Conservation (phyloP, 2,113 vertebrate genomes). For the Cettia cetti region DNA sequence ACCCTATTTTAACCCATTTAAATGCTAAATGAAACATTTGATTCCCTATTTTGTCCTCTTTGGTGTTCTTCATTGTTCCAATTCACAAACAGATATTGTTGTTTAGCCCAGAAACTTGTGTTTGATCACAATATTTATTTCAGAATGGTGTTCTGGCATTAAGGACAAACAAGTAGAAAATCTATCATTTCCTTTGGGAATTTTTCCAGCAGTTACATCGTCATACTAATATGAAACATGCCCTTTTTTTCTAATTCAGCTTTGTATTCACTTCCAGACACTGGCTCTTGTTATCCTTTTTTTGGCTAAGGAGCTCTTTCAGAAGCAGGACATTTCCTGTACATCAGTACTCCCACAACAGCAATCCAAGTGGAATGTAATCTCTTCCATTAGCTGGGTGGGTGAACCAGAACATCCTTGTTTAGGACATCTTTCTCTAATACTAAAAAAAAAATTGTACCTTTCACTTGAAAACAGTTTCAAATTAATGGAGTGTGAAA, state of each 20-base stretch:
- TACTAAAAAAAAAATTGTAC: background rate
- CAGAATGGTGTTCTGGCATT: background rate
- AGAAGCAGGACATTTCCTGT: background rate
- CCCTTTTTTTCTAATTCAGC: background rate
- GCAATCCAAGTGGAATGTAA: background rate
- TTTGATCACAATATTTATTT: background rate
- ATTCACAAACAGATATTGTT: background rate
- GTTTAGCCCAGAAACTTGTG: background rate
- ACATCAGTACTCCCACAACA: background rate
- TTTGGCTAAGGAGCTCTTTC: background rate
- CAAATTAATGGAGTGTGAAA: background rate
- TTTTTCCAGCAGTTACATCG: accelerated
- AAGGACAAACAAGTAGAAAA: background rate
- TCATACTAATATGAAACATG: accelerated
- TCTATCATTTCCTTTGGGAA: background rate
- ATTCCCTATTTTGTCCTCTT: background rate
- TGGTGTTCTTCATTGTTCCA: background rate
- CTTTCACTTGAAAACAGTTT: background rate
- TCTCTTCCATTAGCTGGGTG: background rate
- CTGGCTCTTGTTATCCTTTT: background rate
- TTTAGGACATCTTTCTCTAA: background rate
- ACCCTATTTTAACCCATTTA: too few species aligned
- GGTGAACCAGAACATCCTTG: background rate
- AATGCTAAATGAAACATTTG: background rate
- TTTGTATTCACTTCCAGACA: background rate